These are phyloP conservation scores for Eledona agricola DNA, from an alignment of 2,888 invertebrate species.

Conservation along the genomic window DNA sequence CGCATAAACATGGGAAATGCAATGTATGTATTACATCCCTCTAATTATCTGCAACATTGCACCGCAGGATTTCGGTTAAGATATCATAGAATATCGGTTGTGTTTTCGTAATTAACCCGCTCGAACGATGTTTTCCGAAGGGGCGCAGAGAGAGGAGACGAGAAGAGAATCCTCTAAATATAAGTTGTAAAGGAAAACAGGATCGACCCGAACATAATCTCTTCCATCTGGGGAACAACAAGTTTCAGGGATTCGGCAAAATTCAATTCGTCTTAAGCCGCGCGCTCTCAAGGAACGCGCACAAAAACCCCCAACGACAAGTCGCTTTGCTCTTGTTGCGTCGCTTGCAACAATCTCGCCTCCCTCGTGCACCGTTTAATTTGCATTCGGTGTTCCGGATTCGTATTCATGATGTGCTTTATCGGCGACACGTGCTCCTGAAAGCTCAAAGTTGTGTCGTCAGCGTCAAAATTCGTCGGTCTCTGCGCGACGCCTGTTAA, in stretches of 20 bases:
- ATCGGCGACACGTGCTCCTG: constrained; percentile 29
- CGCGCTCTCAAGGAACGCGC: no score
- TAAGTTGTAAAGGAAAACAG: constrained; percentile 30
- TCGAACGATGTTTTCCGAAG: constrained; percentile 1
- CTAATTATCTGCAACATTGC: constrained; percentile 6
- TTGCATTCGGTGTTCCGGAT: constrained; percentile 17
- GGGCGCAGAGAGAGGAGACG: background rate
- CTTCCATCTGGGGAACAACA: constrained; percentile 24
- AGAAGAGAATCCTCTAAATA: constrained; percentile 16
- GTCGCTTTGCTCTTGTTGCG: no score
- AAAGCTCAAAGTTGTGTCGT: constrained; percentile 28
- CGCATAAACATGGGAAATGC: constrained; percentile 10
- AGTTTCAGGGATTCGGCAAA: constrained; percentile 21
- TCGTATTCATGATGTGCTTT: constrained; percentile 33
- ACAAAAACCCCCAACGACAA: no score
- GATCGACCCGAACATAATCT: constrained; percentile 23
- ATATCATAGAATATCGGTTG: no score
- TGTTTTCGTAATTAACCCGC: constrained; percentile 10
- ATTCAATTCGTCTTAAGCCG: constrained; percentile 30
- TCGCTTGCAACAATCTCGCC: constrained; percentile 7
- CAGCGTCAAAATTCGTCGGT: constrained; percentile 28
- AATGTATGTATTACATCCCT: constrained; percentile 4
- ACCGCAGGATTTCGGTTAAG: constrained; percentile 10
- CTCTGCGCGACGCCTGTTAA: constrained; percentile 21
- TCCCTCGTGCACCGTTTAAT: constrained; percentile 12